Evolutionary conservation across 2,113 vertebrate genomes (phyloP), one percentile per base, ranked within the genome.

Genomic region (Myiozetetes cayanensis): DNA sequence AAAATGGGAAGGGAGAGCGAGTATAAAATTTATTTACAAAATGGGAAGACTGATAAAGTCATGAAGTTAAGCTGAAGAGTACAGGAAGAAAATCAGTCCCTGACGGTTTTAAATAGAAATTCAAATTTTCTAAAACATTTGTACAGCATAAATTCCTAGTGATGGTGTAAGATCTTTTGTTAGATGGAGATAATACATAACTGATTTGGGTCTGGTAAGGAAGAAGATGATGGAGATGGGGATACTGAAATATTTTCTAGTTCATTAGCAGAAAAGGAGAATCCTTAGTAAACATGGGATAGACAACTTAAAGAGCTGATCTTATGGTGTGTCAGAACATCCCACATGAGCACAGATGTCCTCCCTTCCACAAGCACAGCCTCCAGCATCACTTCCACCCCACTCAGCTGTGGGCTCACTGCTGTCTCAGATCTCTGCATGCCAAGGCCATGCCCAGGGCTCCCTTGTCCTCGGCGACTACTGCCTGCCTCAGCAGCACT

Each of bases 321-420:
- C 71, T 46, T 25, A 3, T 2, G 2, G 47, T 75, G 52, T 1
- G 0, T 55, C 75, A 53, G 33, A 66, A 55, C 30, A 77, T 19
- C 9, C 80, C 23, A 22, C 15, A 24, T 0, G 2, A 74, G 10
- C 23, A 13, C 2, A 2, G n/a, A 31, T 0, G 2, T 20, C 52
- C 23, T 76, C 27, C 25, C 28, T 66, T 71, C 46, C 39, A 39
- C 46, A 62, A 18, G 17, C 13, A 41, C 35, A 46, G 35, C 44
- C 76, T 55, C 20, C 56, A 39, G 43, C 62, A 63, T 35, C 41
- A 2, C 20, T 47, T 56, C n/a, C 37, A 31, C 55, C 55, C 33
- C 15, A 4, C 39, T 72, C 65, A 22, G 65, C 46, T 2, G 2
- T 11, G 68, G 31, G 63, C 63, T 74, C 52, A 12, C 59, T 71